These are phyloP conservation scores for Ammodytes marinus DNA, from an alignment of 2,113 vertebrate species.

Conservation along the genomic window DNA sequence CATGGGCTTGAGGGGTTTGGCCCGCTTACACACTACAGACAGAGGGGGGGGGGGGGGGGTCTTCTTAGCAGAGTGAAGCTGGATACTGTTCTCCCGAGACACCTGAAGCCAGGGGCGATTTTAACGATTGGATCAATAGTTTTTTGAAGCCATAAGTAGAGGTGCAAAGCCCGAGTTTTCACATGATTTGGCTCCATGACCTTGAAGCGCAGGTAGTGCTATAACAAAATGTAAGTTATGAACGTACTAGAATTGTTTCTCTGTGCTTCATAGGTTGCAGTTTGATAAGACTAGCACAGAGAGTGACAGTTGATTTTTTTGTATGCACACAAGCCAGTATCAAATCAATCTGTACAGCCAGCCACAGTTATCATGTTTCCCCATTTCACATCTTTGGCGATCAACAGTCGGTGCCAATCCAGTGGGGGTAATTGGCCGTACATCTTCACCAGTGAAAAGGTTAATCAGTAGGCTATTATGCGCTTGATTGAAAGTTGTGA, in stretches of 20 bases:
- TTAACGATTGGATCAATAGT: slow-evolving; percentile 12
- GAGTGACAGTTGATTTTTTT: slow-evolving; percentile 10
- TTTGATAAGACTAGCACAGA: slow-evolving; percentile 4
- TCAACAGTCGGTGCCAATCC: slow-evolving; percentile 64
- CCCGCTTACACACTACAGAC: slow-evolving; percentile 22
- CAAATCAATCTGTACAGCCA: slow-evolving; percentile 41
- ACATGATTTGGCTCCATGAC: slow-evolving; percentile 10
- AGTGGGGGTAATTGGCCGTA: slow-evolving; percentile 70
- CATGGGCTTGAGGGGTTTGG: slow-evolving; percentile 25
- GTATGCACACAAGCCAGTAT: slow-evolving; percentile 31
- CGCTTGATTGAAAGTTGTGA: slow-evolving; percentile 76
- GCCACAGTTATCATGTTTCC: slow-evolving; percentile 53
- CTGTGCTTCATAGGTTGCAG: not conserved
- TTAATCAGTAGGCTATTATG: slow-evolving; percentile 80
- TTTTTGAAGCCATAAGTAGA: slow-evolving; percentile 34
- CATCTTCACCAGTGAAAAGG: slow-evolving; percentile 78
- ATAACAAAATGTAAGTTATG: not conserved
- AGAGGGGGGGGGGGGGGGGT: slow-evolving; percentile 6
- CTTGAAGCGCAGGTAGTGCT: not conserved
- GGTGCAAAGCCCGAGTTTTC: slow-evolving; percentile 18
- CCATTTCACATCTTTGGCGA: slow-evolving; percentile 70
- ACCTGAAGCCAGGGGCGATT: slow-evolving; percentile 17
- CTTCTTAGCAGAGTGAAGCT: not conserved
- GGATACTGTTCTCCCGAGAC: slow-evolving; percentile 14
- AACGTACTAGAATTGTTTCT: slow-evolving; percentile 1